A percentile compares a stretch with the other conserved stretches of the same genome.
These are phyloP conservation scores for Melinopterus prodromus DNA, from an alignment of 2,888 invertebrate genomes.

Conservation along the genomic window DNA sequence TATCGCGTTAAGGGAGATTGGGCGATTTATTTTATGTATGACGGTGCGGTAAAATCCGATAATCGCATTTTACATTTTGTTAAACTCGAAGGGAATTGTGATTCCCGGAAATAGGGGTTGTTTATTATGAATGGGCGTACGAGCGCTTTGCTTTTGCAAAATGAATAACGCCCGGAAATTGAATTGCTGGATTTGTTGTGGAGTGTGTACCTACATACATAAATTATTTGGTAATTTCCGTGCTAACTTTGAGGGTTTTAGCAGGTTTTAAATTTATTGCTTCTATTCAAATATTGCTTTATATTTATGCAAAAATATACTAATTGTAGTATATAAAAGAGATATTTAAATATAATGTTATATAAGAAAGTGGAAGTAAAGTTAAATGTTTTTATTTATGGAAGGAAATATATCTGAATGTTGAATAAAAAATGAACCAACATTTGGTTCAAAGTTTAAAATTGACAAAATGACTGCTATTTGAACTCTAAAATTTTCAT, in stretches of 20 bases:
- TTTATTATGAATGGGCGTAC: neutral
- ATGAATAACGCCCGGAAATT: neutral
- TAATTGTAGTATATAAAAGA: too few relatives aligned
- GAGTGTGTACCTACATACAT: neutral
- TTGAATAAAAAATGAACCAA: too few relatives aligned
- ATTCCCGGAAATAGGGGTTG: neutral
- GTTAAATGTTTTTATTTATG: too few relatives aligned
- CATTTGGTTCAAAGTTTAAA: too few relatives aligned
- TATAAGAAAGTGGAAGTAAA: too few relatives aligned
- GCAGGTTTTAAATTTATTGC: too few relatives aligned
- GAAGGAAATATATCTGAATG: too few relatives aligned
- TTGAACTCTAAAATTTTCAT: too few relatives aligned
- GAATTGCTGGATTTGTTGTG: neutral
- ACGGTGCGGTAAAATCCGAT: neutral
- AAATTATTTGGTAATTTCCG: neutral
- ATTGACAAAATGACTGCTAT: too few relatives aligned
- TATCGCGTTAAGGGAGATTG: neutral
- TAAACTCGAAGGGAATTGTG: neutral
- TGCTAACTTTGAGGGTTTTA: neutral
- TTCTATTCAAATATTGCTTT: too few relatives aligned
- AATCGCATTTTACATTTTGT: neutral
- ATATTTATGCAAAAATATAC: too few relatives aligned
- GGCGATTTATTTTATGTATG: neutral
- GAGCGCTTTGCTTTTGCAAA: neutral
- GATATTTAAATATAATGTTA: too few relatives aligned